These are phyloP conservation scores for Tricholaema leucomelas DNA, from an alignment of 2,113 vertebrate genomes.

Conservation along the genomic window DNA sequence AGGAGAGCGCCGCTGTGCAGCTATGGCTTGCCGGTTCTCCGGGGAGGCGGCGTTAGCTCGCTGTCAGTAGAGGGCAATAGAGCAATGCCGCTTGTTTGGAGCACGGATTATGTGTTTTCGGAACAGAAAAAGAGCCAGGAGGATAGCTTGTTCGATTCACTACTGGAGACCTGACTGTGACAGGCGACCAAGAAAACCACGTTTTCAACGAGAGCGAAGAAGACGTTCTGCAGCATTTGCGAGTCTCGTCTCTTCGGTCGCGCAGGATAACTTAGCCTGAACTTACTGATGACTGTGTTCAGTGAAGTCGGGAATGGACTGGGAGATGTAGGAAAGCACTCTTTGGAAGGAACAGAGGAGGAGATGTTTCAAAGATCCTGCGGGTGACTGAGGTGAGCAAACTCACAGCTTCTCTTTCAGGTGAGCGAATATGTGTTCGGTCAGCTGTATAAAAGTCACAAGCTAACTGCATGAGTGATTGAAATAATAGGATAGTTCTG, in stretches of 20 bases:
- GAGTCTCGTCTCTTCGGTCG: background rate
- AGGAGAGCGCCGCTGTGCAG: background rate
- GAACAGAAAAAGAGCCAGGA: slow-evolving; percentile 51
- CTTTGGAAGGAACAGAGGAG: slow-evolving; percentile 6
- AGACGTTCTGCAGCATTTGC: background rate
- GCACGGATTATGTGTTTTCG: slow-evolving; percentile 62
- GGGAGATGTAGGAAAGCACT: background rate
- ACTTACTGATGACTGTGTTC: slow-evolving; percentile 44
- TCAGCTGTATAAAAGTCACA: slow-evolving; percentile 33
- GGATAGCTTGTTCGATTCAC: slow-evolving; percentile 64
- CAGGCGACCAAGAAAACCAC: slow-evolving; percentile 12
- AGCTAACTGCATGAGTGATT: background rate
- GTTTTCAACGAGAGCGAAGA: background rate
- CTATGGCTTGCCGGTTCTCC: background rate
- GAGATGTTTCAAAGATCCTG: slow-evolving; percentile 56
- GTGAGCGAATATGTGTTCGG: slow-evolving; percentile 31
- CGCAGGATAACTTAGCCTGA: slow-evolving; percentile 52
- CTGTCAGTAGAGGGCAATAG: slow-evolving; percentile 69
- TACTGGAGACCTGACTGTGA: slow-evolving; percentile 45
- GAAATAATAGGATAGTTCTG: slow-evolving; percentile 16
- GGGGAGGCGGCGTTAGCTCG: background rate
- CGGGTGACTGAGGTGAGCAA: slow-evolving; percentile 62
- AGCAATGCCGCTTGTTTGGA: slow-evolving; percentile 57
- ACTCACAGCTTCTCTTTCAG: slow-evolving; percentile 18
- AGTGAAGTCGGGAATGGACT: background rate